Evolutionary conservation across 1,140 invertebrate genomes (phyloP).

Genomic region (Akabosia matsudoensis): DNA sequence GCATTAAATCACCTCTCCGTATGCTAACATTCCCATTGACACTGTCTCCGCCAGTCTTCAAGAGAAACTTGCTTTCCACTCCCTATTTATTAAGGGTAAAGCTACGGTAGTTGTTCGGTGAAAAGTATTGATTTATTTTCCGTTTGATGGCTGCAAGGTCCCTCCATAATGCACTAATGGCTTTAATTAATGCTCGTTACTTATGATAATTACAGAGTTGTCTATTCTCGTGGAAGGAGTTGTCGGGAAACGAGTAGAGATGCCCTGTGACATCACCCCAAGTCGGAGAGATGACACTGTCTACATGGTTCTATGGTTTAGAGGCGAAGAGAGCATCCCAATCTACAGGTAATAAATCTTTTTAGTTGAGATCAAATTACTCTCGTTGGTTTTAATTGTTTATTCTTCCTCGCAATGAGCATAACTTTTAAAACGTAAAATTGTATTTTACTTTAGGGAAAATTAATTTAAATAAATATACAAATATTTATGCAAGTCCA

Average conservation of each 20-base stretch:
- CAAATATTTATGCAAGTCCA: neutral
- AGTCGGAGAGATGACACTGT: conserved; percentile 43
- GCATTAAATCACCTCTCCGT: neutral
- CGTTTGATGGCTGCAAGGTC: too few relatives aligned
- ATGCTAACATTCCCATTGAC: too few relatives aligned
- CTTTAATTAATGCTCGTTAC: conserved; percentile 12
- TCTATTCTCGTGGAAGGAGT: conserved; percentile 42
- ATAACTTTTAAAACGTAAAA: neutral
- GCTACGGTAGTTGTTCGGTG: too few relatives aligned
- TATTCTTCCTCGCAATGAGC: neutral
- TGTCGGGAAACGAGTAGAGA: conserved; percentile 38
- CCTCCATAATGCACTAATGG: neutral
- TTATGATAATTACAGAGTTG: conserved; percentile 33
- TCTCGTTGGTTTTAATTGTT: neutral
- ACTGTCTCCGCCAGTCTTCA: too few relatives aligned
- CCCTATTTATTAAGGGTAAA: too few relatives aligned
- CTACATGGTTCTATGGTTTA: conserved; percentile 47
- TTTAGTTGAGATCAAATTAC: conserved; percentile 14
- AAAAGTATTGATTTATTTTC: too few relatives aligned
- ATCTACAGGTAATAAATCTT: conserved; percentile 45
- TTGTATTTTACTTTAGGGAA: neutral
- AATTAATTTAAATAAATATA: neutral
- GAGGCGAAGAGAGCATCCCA: conserved; percentile 46
- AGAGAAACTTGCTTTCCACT: neutral
- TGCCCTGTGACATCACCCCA: conserved; percentile 42